phyloP scores from a whole-genome alignment of 2,888 invertebrate species.

The Caenorhabditis wallacei region DNA sequence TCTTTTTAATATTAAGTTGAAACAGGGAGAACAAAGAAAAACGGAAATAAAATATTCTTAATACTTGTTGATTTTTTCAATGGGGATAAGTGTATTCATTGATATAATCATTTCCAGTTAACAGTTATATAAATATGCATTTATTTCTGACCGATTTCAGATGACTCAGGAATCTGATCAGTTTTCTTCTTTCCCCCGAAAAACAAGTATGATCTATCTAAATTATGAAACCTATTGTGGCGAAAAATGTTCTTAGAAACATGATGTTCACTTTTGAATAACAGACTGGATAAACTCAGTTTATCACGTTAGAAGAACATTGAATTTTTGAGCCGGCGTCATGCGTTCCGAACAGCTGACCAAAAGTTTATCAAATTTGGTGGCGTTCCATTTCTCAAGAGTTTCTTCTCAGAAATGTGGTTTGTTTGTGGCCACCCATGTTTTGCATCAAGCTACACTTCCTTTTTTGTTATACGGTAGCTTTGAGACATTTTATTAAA shows the following conservation, averaged over 20 bases:
- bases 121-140: too few species aligned
- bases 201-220: background rate
- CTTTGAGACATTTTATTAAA: background rate
- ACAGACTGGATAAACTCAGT: background rate
- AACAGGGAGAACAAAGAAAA: background rate
- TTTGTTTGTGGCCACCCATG: conserved; percentile 9
- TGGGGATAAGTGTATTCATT: too few species aligned
- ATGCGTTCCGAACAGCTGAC: conserved; percentile 17
- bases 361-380: conserved; percentile 14
- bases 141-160: too few species aligned
- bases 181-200: background rate
- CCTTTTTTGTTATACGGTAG: background rate
- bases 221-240: background rate
- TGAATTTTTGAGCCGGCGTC: background rate
- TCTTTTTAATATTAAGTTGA: background rate
- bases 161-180: background rate
- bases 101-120: too few species aligned
- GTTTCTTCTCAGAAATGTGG: background rate
- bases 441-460: conserved; percentile 18
- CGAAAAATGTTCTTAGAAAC: conserved; percentile 3
- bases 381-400: background rate
- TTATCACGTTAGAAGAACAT: conserved; percentile 10
- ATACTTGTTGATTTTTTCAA: too few species aligned
- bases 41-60: background rate
- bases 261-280: conserved; percentile 15